A percentile compares a stretch with the other conserved stretches of the same genome.
These are phyloP conservation scores for Macrosteles quadrilineatus DNA, from an alignment of 1,140 invertebrate genomes.

Conservation along the genomic window DNA sequence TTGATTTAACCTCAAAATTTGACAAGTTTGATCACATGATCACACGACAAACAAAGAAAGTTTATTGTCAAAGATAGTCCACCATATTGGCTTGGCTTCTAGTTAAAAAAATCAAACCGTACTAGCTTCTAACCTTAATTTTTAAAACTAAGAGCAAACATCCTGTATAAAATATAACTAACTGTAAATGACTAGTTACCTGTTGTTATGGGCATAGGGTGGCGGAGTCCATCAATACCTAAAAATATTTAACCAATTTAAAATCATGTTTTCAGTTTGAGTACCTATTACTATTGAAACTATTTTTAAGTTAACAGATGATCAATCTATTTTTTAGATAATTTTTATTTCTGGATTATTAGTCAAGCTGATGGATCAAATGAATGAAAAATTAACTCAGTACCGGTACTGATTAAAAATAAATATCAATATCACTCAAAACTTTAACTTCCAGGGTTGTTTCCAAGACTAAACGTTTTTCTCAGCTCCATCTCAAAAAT, in stretches of 20 bases:
- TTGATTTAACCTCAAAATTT: no score
- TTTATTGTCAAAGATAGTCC: no score
- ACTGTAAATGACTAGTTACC: no score
- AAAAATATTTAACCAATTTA: neutral
- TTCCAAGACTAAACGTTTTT: neutral
- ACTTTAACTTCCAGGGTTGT: neutral
- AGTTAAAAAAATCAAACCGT: no score
- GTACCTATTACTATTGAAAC: neutral
- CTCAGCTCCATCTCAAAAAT: neutral
- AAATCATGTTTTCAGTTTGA: neutral
- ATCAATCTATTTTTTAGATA: neutral
- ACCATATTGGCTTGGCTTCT: no score
- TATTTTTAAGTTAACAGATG: neutral
- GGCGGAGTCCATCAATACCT: neutral
- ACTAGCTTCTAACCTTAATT: no score
- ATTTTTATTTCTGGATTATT: neutral
- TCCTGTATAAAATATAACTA: no score
- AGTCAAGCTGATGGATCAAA: neutral
- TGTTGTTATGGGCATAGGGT: constrained; percentile 19
- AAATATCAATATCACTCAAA: neutral
- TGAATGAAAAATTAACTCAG: neutral
- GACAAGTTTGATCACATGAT: no score
- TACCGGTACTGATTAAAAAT: neutral
- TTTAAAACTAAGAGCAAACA: no score
- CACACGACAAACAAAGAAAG: no score